Percentiles rank a stretch among this genome's conserved stretches.
phyloP scores from a whole-genome alignment of 2,113 vertebrate genomes.

The Cromileptes altivelis region DNA sequence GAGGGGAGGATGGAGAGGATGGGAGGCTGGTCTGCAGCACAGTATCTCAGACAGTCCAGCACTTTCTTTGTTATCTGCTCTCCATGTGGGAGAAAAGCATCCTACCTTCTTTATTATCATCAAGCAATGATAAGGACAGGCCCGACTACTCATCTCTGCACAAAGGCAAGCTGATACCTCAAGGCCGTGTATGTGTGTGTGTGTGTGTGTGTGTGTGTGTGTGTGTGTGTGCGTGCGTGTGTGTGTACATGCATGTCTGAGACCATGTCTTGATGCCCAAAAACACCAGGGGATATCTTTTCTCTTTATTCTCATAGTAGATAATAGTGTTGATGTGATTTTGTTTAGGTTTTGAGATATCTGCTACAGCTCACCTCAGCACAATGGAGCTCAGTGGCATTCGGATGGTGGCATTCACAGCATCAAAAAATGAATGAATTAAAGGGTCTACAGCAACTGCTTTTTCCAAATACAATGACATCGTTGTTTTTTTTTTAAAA shows the following conservation, averaged over 20 bases:
- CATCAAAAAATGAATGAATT: background rate
- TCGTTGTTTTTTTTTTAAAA: background rate
- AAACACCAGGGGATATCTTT: slow-evolving; percentile 50
- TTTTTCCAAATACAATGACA: background rate
- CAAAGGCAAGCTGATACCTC: slow-evolving; percentile 75
- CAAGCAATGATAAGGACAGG: slow-evolving; percentile 72
- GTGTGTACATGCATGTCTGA: slow-evolving; percentile 1
- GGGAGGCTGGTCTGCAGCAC: slow-evolving; percentile 45
- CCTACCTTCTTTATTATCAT: slow-evolving; percentile 78
- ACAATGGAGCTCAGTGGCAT: slow-evolving; percentile 23
- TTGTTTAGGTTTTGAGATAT: slow-evolving; percentile 34
- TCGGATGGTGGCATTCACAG: slow-evolving; percentile 10
- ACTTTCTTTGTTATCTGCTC: slow-evolving; percentile 77
- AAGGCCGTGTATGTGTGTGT: slow-evolving; percentile 27
- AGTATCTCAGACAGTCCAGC: slow-evolving; percentile 70
- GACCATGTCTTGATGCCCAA: slow-evolving; percentile 36
- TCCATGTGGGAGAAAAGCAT: slow-evolving; percentile 62
- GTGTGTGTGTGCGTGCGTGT: slow-evolving; percentile 8
- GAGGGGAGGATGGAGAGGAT: slow-evolving; percentile 23
- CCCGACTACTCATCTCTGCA: slow-evolving; percentile 59
- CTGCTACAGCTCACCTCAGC: background rate
- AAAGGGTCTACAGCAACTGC: background rate
- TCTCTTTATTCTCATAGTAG: slow-evolving; percentile 33
- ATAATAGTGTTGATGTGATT: slow-evolving; percentile 40
- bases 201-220: slow-evolving; percentile 2